phyloP scores from a whole-genome alignment of 2,113 vertebrate species.

The Hippolais icterina region DNA sequence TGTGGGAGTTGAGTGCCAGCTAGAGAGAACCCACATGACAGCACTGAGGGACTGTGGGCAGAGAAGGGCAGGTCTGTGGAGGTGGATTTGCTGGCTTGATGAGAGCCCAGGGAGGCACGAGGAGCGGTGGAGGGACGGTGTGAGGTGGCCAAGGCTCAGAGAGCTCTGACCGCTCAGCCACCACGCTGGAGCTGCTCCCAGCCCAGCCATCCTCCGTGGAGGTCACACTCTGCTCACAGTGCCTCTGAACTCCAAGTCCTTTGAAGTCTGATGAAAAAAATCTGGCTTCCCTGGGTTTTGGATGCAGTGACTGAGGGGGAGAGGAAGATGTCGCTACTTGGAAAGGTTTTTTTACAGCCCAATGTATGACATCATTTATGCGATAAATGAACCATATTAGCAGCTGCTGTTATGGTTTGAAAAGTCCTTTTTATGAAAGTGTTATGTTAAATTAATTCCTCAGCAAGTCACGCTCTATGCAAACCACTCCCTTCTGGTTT shows the following conservation, averaged over 20 bases:
- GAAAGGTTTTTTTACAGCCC: constrained; percentile 19
- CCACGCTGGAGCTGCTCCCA: background rate
- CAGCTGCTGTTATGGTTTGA: constrained; percentile 34
- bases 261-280: constrained; percentile 4
- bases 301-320: constrained; percentile 12
- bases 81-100: background rate
- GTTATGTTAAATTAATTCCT: background rate
- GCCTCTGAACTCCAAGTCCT: background rate
- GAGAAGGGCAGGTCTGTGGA: background rate
- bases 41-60: background rate
- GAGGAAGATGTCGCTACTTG: constrained; percentile 31
- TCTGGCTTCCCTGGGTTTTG: background rate
- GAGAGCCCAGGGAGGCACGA: background rate
- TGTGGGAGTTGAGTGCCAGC: background rate
- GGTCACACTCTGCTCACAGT: background rate
- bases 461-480: background rate
- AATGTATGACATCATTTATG: constrained; percentile 12
- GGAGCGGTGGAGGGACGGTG: background rate
- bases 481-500: background rate
- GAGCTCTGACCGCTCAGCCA: fast-evolving
- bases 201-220: background rate
- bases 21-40: background rate
- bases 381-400: background rate
- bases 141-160: background rate
- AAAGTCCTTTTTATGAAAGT: background rate